These are phyloP conservation scores for Bactericera cockerelli DNA, from an alignment of 1,140 invertebrate species.

Conservation along the genomic window DNA sequence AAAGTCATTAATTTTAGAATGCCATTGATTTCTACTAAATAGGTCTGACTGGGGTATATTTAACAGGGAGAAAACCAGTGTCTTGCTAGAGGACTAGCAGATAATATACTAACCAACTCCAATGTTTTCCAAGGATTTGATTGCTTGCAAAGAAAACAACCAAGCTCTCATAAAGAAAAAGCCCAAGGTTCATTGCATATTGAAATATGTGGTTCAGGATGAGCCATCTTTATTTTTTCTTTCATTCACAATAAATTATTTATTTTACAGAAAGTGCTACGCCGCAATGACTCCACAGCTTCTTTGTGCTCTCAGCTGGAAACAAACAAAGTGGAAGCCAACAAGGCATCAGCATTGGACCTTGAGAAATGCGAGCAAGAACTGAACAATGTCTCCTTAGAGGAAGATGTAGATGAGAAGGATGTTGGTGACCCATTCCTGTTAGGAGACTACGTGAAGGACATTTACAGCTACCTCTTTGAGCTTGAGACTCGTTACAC, in stretches of 20 bases:
- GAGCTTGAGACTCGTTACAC: conserved; percentile 39
- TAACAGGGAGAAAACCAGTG: too few species aligned
- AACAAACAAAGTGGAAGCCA: background rate
- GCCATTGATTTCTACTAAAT: too few species aligned
- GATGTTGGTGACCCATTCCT: conserved; percentile 57
- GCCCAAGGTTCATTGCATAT: background rate
- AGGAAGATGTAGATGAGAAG: conserved; percentile 56
- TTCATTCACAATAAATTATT: background rate
- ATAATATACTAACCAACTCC: too few species aligned
- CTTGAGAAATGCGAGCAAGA: background rate
- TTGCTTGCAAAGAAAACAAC: too few species aligned
- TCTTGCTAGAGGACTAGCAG: too few species aligned
- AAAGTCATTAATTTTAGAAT: too few species aligned
- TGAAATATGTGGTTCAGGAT: too few species aligned
- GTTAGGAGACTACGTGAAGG: conserved; percentile 64
- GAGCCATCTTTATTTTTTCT: too few species aligned
- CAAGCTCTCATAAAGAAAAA: background rate
- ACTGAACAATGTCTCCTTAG: background rate
- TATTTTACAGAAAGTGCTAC: background rate
- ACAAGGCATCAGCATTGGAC: background rate
- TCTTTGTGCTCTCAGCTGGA: background rate
- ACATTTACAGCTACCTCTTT: conserved; percentile 67
- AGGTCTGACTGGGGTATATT: too few species aligned
- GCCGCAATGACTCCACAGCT: background rate
- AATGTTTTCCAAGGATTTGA: too few species aligned